These are phyloP conservation scores for Speoplatyrhinus poulsoni DNA, from an alignment of 2,113 vertebrate species.

Conservation along the genomic window DNA sequence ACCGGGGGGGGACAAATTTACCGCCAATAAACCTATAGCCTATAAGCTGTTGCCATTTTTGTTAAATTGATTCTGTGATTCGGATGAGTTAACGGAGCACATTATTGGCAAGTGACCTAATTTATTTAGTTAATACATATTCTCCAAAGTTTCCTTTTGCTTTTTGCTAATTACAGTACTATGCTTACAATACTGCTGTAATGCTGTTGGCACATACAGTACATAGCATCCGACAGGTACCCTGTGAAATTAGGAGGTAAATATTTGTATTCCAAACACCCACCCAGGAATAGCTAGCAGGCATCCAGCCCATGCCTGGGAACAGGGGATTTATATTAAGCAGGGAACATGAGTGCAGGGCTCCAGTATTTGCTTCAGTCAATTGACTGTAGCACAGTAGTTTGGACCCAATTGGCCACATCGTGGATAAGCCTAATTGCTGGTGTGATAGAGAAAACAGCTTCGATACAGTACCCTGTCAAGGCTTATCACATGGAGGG, in stretches of 20 bases:
- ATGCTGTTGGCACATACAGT: slow-evolving; percentile 33
- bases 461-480: slow-evolving; percentile 41
- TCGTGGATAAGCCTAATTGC: slow-evolving; percentile 71
- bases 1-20: not conserved
- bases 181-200: slow-evolving; percentile 25
- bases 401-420: slow-evolving; percentile 62
- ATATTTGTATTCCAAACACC: slow-evolving; percentile 40
- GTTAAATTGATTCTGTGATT: too few relatives aligned
- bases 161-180: slow-evolving; percentile 17
- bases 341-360: slow-evolving; percentile 18
- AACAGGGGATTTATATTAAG: slow-evolving; percentile 47
- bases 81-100: too few relatives aligned
- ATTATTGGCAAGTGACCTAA: slow-evolving; percentile 21
- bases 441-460: slow-evolving; percentile 61
- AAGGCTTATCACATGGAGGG: slow-evolving; percentile 54
- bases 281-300: slow-evolving; percentile 6
- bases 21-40: not conserved
- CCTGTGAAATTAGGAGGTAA: slow-evolving; percentile 40
- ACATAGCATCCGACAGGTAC: slow-evolving; percentile 36
- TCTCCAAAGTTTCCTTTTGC: slow-evolving; percentile 7
- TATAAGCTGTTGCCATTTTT: too few relatives aligned
- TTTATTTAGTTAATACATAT: slow-evolving; percentile 16
- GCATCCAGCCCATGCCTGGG: slow-evolving; percentile 11
- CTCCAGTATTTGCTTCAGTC: slow-evolving; percentile 55
- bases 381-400: slow-evolving; percentile 55